Evolutionary conservation across 2,797 vertebrate species (phyloP), one percentile per base, ranked within the genome.

Genomic region (Lerista edwardsae): DNA sequence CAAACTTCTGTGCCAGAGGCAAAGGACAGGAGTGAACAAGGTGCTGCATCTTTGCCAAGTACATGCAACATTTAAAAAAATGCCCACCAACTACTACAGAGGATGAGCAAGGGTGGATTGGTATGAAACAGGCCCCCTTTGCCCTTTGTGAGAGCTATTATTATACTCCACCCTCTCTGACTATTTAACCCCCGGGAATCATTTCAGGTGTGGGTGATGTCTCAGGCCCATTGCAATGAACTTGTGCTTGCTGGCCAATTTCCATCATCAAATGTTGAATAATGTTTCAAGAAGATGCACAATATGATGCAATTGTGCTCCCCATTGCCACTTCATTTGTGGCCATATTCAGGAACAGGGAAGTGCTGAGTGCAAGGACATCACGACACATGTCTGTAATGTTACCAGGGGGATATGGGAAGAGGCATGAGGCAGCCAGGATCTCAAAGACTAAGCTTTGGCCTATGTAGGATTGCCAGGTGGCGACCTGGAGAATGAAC

Each of bases 1-100:
- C 36, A 44, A 34, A 57, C 23, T 39, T 15, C 6, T 55, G 57
- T 79, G 75, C 68, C 68, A 73, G 59, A 72, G 57, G 68, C 68
- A 64, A 79, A 79, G 44, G 51, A 36, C 67, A 78, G 75, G 65
- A 78, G 67, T 12, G 59, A 84, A 72, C 82, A 78, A 62, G 65
- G 39, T 47, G 34, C 61, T 36, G 21, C 44, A 25, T 4, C n/a
- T 69, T 31, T 73, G 59, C 83, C 44, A 39, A 62, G 27, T 15
- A 61, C 3, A 39, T 4, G 34, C 34, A 39, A 77, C 14, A 59
- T 47, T 55, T 75, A 3, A 19, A 41, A 76, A 57, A 76, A 57
- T 73, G 71, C 47, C 55, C 39, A n/a, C 55, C 61, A 68, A 62
- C 64, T 15, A n/a, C 23, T 15, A 14, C 65, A 62, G 62, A 72